phyloP scores from a whole-genome alignment of 1,140 invertebrate species.

The Nephila pilipes region DNA sequence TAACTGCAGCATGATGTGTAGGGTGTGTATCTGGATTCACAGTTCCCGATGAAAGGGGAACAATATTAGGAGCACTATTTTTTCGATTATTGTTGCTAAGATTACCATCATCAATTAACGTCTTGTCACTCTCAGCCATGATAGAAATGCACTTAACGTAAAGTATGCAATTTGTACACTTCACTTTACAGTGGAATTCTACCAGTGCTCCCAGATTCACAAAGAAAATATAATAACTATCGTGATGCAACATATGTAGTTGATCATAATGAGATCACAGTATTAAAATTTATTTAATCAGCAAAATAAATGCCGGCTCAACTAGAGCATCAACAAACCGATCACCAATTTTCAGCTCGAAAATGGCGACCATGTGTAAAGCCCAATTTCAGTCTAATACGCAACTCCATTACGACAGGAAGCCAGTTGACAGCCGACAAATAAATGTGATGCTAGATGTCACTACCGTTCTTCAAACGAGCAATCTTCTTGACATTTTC shows the following conservation, averaged over 20 bases:
- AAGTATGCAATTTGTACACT: constrained; percentile 74
- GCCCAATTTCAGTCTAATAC: constrained; percentile 72
- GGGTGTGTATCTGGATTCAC: constrained; percentile 59
- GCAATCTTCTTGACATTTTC: constrained; percentile 47
- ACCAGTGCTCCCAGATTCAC: constrained; percentile 71
- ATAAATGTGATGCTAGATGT: constrained; percentile 71
- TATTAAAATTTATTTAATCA: constrained; percentile 66
- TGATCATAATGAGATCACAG: constrained; percentile 76
- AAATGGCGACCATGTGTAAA: constrained; percentile 77
- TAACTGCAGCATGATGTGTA: constrained; percentile 56
- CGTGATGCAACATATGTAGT: constrained; percentile 77
- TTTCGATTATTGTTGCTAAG: constrained; percentile 75
- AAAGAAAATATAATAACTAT: constrained; percentile 69
- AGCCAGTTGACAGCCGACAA: constrained; percentile 75
- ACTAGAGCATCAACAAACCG: constrained; percentile 67
- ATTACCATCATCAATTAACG: constrained; percentile 70
- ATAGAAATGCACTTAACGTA: constrained; percentile 68
- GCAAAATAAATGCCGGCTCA: constrained; percentile 64
- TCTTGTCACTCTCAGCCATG: constrained; percentile 76
- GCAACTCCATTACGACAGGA: constrained; percentile 76
- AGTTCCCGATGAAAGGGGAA: constrained; percentile 62
- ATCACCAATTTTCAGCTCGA: constrained; percentile 73
- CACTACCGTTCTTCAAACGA: constrained; percentile 57
- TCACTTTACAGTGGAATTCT: constrained; percentile 70
- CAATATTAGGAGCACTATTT: constrained; percentile 57